Evolutionary conservation across 2,113 vertebrate species (phyloP), one percentile per base, ranked within the genome.

Genomic region (Paratilapia polleni): DNA sequence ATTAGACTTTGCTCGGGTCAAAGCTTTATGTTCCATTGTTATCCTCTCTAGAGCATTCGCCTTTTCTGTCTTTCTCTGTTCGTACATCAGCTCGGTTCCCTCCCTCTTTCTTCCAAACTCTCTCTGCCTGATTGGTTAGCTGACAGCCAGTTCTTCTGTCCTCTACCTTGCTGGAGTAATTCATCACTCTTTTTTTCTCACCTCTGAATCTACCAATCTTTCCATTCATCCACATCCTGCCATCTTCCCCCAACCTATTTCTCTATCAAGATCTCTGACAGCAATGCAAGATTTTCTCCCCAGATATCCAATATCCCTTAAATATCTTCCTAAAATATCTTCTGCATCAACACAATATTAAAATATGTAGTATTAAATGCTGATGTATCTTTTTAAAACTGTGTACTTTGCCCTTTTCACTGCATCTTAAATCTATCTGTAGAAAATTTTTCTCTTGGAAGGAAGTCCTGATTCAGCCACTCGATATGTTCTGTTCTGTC

Each of bases 381-480:
- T 41, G 6, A 49, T 13, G 19, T 19, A 24, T 76, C 19, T 20
- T 28, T 59, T 3, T 0, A 2, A 56, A 77, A 41, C 31, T 7
- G 17, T 10, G 41, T 41, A 8, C n/a, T 61, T 58, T 22, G 68
- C 11, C 28, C 20, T 73, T 78, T 74, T 82, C 17, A 26, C 6
- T 20, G 36, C 34, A 5, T 54, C 73, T 56, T 89, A 78, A 87
- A 89, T 90, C 81, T 61, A 5, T 19, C 76, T 56, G 2, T 57
- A 78, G 80, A 63, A 89, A 84, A 52, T 34, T 74, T 78, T 34
- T 62, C 61, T 83, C 62, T n/a, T 26, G 58, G 49, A 87, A 28
- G 14, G 47, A 82, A 78, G 73, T 74, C 90, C 91, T 87, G 86
- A 89, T 82, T 87, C 88, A 88, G 90, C 85, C 78, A 6, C 83